A percentile compares a stretch with the other conserved stretches of the same genome.
phyloP scores from a whole-genome alignment of 2,888 invertebrate species.

The Suillia variegata region DNA sequence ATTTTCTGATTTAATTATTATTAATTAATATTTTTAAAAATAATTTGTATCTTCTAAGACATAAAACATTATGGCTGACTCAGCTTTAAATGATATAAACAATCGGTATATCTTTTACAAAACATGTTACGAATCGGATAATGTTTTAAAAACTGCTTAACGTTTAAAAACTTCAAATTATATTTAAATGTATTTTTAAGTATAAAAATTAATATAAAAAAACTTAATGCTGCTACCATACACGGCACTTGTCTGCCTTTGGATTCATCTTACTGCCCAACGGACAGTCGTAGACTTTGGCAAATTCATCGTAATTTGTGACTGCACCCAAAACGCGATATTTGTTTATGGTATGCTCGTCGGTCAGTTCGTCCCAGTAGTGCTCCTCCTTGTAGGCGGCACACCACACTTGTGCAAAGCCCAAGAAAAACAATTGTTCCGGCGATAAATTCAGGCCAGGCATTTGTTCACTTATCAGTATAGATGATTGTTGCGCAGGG shows the following conservation, averaged over 20 bases:
- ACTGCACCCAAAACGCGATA: slow-evolving; percentile 53
- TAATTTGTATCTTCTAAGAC: no score
- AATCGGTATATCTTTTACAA: no score
- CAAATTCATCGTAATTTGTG: slow-evolving; percentile 50
- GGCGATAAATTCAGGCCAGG: slow-evolving; percentile 51
- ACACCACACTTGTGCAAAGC: slow-evolving; percentile 56
- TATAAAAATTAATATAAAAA: no score
- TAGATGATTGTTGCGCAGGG: slow-evolving; percentile 9
- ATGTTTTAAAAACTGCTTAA: no score
- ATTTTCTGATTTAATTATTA: no score
- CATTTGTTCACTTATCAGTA: slow-evolving; percentile 43
- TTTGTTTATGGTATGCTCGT: slow-evolving; percentile 51
- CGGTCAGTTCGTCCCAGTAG: slow-evolving; percentile 49
- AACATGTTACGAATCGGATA: no score
- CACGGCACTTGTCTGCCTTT: slow-evolving; percentile 39
- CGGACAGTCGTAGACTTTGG: slow-evolving; percentile 45
- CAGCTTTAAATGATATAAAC: no score
- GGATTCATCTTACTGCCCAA: slow-evolving; percentile 53
- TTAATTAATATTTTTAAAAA: no score
- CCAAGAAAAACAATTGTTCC: slow-evolving; percentile 54
- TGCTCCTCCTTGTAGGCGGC: slow-evolving; percentile 48
- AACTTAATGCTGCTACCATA: slow-evolving; percentile 54
- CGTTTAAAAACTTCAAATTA: no score
- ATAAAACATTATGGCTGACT: no score
- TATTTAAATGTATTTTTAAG: not conserved